Conservation (phyloP, 2,113 vertebrate species). For the Ophiodon elongatus region DNA sequence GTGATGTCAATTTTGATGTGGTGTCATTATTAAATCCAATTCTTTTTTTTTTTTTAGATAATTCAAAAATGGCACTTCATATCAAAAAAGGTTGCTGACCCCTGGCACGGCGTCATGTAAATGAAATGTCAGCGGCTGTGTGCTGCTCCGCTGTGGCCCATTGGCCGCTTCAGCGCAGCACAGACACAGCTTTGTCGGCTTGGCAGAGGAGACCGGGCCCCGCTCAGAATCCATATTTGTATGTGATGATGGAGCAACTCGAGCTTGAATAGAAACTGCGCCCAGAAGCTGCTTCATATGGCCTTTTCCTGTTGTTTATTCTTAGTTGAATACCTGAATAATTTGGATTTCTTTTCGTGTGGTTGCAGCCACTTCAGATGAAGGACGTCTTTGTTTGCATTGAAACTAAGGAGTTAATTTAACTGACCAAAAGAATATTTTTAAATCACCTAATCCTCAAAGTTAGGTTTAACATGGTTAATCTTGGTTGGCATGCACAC, state of each 20-base stretch:
- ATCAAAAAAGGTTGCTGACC: neutral
- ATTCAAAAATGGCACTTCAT: neutral
- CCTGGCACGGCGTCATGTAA: conserved; percentile 1
- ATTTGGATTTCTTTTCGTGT: neutral
- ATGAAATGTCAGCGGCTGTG: conserved; percentile 44
- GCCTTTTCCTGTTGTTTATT: neutral
- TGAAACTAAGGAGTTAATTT: neutral
- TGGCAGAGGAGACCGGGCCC: conserved; percentile 43
- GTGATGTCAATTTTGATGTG: neutral
- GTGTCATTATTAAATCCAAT: neutral
- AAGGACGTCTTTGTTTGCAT: neutral
- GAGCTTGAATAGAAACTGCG: conserved; percentile 33
- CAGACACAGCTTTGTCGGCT: conserved; percentile 61
- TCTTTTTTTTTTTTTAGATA: neutral
- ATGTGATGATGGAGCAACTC: conserved; percentile 72
- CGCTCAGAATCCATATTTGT: conserved; percentile 66
- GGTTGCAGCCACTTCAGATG: neutral
- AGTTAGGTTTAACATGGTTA: neutral
- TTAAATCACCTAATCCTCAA: conserved; percentile 9
- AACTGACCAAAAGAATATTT: neutral
- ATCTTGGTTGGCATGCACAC: conserved; percentile 14
- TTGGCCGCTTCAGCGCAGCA: conserved; percentile 52
- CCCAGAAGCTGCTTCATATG: conserved; percentile 7
- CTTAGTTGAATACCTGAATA: neutral
- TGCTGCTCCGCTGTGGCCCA: neutral